Evolutionary conservation across 2,113 vertebrate species (phyloP).

Genomic region (Phasianus colchicus): DNA sequence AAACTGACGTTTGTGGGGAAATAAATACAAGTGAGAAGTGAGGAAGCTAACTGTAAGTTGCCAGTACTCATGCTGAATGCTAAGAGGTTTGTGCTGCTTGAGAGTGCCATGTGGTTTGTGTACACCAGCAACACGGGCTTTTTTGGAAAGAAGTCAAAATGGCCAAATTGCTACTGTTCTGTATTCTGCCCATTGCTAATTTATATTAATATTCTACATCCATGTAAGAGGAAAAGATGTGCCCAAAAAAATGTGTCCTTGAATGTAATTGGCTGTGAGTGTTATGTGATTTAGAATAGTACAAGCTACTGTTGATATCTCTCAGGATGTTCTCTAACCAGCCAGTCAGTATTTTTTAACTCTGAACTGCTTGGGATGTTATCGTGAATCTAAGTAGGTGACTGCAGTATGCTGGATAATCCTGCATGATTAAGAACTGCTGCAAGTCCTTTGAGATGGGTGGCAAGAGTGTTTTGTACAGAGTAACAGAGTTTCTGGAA

Average conservation of each 20-base stretch:
- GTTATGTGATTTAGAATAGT: slow-evolving; percentile 36
- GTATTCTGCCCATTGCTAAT: background rate
- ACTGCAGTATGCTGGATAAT: slow-evolving; percentile 18
- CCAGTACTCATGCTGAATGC: background rate
- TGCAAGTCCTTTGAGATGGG: slow-evolving; percentile 32
- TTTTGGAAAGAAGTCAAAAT: background rate
- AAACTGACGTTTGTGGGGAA: background rate
- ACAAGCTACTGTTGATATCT: background rate
- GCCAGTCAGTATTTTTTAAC: slow-evolving; percentile 1
- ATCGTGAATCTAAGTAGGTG: background rate
- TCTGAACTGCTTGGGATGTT: background rate
- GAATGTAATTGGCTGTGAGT: slow-evolving; percentile 22
- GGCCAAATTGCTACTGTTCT: background rate
- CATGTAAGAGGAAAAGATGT: background rate
- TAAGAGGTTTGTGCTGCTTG: background rate
- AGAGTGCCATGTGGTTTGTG: background rate
- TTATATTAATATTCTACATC: slow-evolving; percentile 14
- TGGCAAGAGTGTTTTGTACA: background rate
- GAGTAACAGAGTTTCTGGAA: slow-evolving; percentile 13
- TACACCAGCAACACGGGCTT: background rate
- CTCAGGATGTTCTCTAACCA: slow-evolving; percentile 16
- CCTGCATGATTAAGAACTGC: background rate
- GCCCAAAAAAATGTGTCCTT: slow-evolving; percentile 12
- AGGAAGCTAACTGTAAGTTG: background rate
- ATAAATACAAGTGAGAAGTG: background rate